Evolutionary conservation across 2,113 vertebrate species (phyloP), one percentile per base, ranked within the genome.

Genomic region (Pituophis catenifer): DNA sequence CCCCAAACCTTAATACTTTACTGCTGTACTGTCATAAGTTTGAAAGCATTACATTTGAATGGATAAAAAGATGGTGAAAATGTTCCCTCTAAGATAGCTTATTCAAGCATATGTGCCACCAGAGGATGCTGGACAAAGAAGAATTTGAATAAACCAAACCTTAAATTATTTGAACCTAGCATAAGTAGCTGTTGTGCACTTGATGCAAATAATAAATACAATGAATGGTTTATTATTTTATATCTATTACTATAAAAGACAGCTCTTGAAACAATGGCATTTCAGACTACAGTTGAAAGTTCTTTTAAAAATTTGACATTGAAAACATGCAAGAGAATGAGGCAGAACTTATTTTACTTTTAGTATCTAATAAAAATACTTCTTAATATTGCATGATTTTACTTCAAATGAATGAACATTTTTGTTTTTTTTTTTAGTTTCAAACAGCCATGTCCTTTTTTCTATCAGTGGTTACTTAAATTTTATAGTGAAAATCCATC

Each of bases 311-410:
- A 33, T 86, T 57, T 89, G 92, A 88, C 93, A 59, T 88, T 65
- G 91, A 94, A 21, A 89, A 90, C 55, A 86, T 93, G 44, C 62
- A 94, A 12, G 12, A 94, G 86, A 93, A 91, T 5, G 53, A 91
- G 24, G 92, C 95, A 91, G 88, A 91, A 29, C 6, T 86, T 88
- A 29, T 89, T 58, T 92, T 90, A 15, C 92, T 85, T 94, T 95
- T 95, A 19, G 3, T 95, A 55, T 93, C 91, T 95, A 95, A 93
- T 90, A 92, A 75, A 50, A 94, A 89, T 21, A 62, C 58, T 90
- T 90, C 3, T 13, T 55, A 33, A 0, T 26, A 88, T 95, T 57
- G 90, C 26, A 94, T 88, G 58, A 50, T 90, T 38, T 33, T 92
- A 70, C 94, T 94, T 93, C 90, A 93, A 93, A 94, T 52, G 44